Base-by-base conservation (phyloP, 2,113 vertebrate species). In the Psilopogon haemacephalus region DNA sequence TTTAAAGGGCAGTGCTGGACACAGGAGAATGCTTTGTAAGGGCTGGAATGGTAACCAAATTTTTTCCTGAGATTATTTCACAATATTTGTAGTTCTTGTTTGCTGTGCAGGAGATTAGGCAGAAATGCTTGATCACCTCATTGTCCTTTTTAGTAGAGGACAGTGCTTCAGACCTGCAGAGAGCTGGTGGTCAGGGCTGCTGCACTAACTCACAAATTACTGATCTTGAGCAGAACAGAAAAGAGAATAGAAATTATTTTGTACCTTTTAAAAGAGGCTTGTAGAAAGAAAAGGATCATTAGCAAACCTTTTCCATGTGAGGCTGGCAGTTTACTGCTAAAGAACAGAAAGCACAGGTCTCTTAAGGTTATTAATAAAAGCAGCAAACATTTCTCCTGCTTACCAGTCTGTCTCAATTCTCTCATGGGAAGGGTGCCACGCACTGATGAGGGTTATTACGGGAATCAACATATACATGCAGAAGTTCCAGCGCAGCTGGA, bases 61-160 rank as follows among this genome's bases (percentile, higher is more conserved):
- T 82, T 93, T 92, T 93, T 46, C 46, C 52, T 44, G 84, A 83
- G 87, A 95, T 94, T 91, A 94, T 94, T 95, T 94, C 87, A 88
- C 82, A 93, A 70, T 92, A 85, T 94, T 87, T 94, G 84, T 85
- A 73, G 56, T 28, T 89, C 71, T 91, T 85, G 48, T 80, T 89
- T 92, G 87, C 46, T n/a, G 56, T 7, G 3, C 38, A 79, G 74
- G 67, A 89, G 71, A 80, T 83, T 79, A 75, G 64, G 38, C 86
- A 90, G 64, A 92, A 78, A 94, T 32, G 46, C 23, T 46, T 83
- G 86, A 74, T 90, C 20, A 8, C 26, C 11, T 54, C 38, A 92
- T 75, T 76, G 42, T 55, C 33, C 28, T 74, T 91, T 89, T 56
- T 28, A 68, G 30, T 71, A 86, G 81, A 86, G 76, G 35, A 75